Evolutionary conservation across 1,140 invertebrate genomes (phyloP).

Genomic region (Sogatella furcifera): DNA sequence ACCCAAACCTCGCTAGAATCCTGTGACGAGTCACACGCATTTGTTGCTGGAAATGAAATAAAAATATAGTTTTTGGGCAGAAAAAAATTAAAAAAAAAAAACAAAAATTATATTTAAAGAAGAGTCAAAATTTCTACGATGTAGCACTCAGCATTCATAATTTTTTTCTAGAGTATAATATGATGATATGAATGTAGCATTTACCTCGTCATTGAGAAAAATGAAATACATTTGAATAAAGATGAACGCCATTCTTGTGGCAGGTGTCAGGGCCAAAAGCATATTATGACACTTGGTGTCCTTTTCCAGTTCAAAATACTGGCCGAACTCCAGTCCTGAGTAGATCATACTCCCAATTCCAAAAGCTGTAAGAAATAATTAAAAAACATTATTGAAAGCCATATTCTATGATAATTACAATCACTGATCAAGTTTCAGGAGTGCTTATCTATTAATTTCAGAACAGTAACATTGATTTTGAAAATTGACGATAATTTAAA

Average conservation of each 20-base stretch:
- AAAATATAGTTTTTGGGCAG: not conserved
- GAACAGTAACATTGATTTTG: too few relatives aligned
- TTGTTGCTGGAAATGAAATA: conserved; percentile 44
- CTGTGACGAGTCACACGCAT: conserved; percentile 82
- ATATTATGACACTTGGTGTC: conserved; percentile 80
- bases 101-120: too few relatives aligned
- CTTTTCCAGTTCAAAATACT: conserved; percentile 80
- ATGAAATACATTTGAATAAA: conserved; percentile 96
- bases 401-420: too few relatives aligned
- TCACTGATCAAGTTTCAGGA: too few relatives aligned
- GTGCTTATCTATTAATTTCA: too few relatives aligned
- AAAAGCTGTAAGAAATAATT: conserved; percentile 53
- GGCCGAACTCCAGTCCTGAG: conserved; percentile 84
- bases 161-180: too few relatives aligned
- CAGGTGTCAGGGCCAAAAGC: conserved; percentile 72
- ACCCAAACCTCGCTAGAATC: conserved; percentile 73
- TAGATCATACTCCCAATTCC: conserved; percentile 93
- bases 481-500: too few relatives aligned
- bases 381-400: too few relatives aligned
- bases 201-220: conserved; percentile 83
- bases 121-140: too few relatives aligned
- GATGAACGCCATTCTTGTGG: conserved; percentile 82
- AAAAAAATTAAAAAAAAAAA: too few relatives aligned
- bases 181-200: conserved; percentile 11
- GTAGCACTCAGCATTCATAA: too few relatives aligned